phyloP scores from a whole-genome alignment of 1,140 invertebrate genomes.

The Belonocnema kinseyi region DNA sequence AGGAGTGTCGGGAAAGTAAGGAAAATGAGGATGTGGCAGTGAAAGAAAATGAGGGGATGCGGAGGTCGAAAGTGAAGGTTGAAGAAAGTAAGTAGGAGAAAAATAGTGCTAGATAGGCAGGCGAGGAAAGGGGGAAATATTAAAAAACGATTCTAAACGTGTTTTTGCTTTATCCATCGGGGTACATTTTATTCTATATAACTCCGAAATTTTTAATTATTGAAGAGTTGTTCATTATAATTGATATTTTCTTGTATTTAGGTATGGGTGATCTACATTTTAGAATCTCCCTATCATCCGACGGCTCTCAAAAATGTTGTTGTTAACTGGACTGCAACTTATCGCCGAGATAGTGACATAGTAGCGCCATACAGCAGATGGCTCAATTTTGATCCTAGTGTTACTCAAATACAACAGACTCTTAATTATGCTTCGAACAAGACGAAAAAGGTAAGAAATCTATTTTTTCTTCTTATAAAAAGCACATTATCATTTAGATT shows the following conservation, averaged over 20 bases:
- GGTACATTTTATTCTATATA: no score
- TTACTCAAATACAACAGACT: slow-evolving; percentile 81
- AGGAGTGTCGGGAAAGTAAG: no score
- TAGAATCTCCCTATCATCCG: slow-evolving; percentile 96
- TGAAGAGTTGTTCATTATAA: not conserved
- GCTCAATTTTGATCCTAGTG: slow-evolving; percentile 87
- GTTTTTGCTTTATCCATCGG: no score
- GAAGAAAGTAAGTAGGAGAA: no score
- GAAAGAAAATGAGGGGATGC: no score
- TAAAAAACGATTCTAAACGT: no score
- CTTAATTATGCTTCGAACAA: slow-evolving; percentile 92
- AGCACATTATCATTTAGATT: no score
- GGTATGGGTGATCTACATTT: slow-evolving; percentile 93
- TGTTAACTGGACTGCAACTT: slow-evolving; percentile 97
- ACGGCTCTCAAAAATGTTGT: slow-evolving; percentile 87
- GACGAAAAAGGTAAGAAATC: slow-evolving; percentile 82
- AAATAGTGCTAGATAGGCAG: no score
- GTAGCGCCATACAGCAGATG: slow-evolving; percentile 97
- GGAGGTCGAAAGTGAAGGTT: no score
- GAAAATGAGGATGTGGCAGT: no score
- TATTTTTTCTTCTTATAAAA: no score
- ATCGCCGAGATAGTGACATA: slow-evolving; percentile 94
- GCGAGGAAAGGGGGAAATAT: no score
- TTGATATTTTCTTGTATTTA: slow-evolving; percentile 67
- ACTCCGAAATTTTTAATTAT: not conserved